phyloP scores from a whole-genome alignment of 2,797 vertebrate species.

The Nasua narica region DNA sequence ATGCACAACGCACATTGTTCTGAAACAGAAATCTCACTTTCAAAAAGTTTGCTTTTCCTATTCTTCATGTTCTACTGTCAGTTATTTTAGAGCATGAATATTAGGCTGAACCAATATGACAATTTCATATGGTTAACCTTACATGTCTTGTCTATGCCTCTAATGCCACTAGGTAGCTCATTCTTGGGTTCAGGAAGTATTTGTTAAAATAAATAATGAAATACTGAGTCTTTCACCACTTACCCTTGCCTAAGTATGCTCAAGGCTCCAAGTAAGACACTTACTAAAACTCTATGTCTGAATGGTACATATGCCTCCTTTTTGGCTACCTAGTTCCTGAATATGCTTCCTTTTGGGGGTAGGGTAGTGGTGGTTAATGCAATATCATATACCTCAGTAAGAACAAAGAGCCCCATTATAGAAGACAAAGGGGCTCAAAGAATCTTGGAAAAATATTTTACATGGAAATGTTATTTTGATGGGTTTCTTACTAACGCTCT shows the following conservation, averaged over 20 bases:
- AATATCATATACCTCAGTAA: not conserved
- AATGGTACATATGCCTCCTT: not conserved
- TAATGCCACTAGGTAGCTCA: not conserved
- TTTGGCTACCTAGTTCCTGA: not conserved
- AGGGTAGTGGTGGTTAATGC: not conserved
- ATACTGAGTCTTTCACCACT: not conserved
- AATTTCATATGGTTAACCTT: not conserved
- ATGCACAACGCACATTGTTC: not conserved
- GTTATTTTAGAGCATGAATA: not conserved
- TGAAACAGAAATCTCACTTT: not conserved
- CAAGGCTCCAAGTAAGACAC: not conserved
- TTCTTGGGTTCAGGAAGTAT: not conserved
- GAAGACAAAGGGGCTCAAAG: not conserved
- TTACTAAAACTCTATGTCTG: not conserved
- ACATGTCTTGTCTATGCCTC: not conserved
- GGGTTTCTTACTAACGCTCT: not conserved
- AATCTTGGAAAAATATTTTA: not conserved
- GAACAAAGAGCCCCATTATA: not conserved
- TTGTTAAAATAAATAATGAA: not conserved
- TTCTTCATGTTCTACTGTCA: not conserved
- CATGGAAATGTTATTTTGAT: not conserved
- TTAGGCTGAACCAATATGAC: not conserved
- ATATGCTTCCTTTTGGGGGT: not conserved
- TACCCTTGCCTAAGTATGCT: not conserved
- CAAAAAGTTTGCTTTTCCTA: slow-evolving; percentile 1